Percentiles rank a stretch among this genome's conserved stretches.
phyloP scores from a whole-genome alignment of 2,113 vertebrate species.

The Psilopsiagon aurifrons region DNA sequence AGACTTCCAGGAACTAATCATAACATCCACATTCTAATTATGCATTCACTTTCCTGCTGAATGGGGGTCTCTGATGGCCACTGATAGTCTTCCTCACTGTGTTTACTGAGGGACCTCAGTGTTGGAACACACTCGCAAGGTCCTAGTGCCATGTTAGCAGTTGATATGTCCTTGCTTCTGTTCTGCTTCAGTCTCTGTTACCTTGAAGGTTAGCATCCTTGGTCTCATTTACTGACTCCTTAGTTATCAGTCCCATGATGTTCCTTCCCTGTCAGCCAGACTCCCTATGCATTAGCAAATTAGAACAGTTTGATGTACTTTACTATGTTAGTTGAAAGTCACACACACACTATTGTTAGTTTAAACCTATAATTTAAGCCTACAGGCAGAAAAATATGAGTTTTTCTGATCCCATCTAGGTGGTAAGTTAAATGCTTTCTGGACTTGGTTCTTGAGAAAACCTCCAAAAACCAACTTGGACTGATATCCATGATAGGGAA shows the following conservation, averaged over 20 bases:
- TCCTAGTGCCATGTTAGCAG: not conserved
- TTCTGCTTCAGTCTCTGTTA: not conserved
- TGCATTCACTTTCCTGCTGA: not conserved
- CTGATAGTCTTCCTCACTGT: not conserved
- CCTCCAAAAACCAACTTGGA: not conserved
- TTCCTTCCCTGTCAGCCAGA: not conserved
- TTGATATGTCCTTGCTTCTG: not conserved
- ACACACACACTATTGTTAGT: not conserved
- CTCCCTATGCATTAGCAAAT: not conserved
- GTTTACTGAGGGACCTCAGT: not conserved
- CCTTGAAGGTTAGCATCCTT: not conserved
- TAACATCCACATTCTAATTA: not conserved
- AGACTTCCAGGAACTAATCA: not conserved
- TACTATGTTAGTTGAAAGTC: not conserved
- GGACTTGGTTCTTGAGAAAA: not conserved
- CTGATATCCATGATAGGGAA: not conserved
- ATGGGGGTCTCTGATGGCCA: not conserved
- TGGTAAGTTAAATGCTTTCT: not conserved
- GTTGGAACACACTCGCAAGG: not conserved
- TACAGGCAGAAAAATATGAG: not conserved
- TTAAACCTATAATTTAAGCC: not conserved
- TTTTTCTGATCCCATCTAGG: not conserved
- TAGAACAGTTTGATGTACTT: not conserved
- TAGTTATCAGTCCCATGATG: not conserved
- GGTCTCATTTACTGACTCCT: not conserved